A percentile compares a stretch with the other conserved stretches of the same genome.
Conservation (phyloP, 2,888 invertebrate species). For the Acleris cristana region DNA sequence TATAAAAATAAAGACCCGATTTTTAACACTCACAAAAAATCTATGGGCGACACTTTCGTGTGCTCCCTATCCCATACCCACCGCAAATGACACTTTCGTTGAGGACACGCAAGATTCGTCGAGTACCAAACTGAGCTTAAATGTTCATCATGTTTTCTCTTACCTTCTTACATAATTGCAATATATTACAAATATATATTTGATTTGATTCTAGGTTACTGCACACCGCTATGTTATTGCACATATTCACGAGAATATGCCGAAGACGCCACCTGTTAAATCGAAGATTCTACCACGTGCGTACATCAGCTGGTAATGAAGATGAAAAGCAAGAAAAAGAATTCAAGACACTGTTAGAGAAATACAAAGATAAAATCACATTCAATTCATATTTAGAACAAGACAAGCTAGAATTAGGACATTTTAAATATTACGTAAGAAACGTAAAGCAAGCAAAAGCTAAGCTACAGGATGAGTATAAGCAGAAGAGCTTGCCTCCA, state of each 20-base stretch:
- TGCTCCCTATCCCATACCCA: too few relatives aligned
- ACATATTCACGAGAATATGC: slow-evolving; percentile 73
- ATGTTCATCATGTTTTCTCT: too few relatives aligned
- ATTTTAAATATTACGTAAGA: slow-evolving; percentile 65
- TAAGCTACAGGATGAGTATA: slow-evolving; percentile 46
- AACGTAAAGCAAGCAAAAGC: slow-evolving; percentile 58
- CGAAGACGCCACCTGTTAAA: slow-evolving; percentile 54
- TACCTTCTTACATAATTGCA: too few relatives aligned
- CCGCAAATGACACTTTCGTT: too few relatives aligned
- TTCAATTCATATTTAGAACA: slow-evolving; percentile 74
- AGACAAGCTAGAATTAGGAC: slow-evolving; percentile 64
- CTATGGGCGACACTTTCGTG: too few relatives aligned
- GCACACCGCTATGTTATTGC: slow-evolving; percentile 41
- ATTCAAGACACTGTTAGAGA: slow-evolving; percentile 57
- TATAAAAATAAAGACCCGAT: too few relatives aligned
- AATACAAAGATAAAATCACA: slow-evolving; percentile 69
- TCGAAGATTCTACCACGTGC: slow-evolving; percentile 52
- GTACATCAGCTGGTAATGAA: slow-evolving; percentile 44
- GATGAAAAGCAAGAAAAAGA: slow-evolving; percentile 45
- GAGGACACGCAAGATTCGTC: too few relatives aligned
- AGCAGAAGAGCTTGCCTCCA: slow-evolving; percentile 63
- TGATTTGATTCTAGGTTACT: slow-evolving; percentile 26
- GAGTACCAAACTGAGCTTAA: too few relatives aligned
- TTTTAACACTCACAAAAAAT: too few relatives aligned
- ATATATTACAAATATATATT: background rate